phyloP scores from a whole-genome alignment of 2,888 invertebrate species.

The Lasioglossum malachurum region DNA sequence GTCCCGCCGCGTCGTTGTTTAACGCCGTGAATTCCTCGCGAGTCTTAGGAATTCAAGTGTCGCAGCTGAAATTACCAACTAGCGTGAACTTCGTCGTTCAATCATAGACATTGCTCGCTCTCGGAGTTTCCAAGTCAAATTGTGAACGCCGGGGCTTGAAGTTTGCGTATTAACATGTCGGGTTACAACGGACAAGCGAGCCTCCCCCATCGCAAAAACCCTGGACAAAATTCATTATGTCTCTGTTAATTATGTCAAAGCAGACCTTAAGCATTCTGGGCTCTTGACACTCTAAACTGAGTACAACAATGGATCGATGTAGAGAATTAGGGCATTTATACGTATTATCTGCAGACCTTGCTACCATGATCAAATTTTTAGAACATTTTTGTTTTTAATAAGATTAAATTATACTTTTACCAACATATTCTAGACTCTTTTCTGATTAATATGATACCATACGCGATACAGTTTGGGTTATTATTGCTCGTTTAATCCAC shows the following conservation, averaged over 20 bases:
- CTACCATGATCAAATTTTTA: no score
- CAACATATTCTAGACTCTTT: no score
- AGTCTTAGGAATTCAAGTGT: slow-evolving; percentile 27
- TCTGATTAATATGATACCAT: no score
- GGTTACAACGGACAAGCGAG: not conserved
- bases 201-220: not conserved
- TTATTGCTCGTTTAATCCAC: no score
- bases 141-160: slow-evolving; percentile 6
- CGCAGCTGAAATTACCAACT: slow-evolving; percentile 17
- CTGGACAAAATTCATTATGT: not conserved
- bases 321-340: no score
- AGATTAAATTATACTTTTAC: no score
- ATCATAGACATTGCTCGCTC: not conserved
- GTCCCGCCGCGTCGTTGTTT: not conserved
- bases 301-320: no score
- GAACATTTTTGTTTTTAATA: no score
- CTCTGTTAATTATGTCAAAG: not conserved
- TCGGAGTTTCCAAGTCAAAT: slow-evolving; percentile 29
- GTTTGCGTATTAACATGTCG: slow-evolving; percentile 35
- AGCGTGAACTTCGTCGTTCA: slow-evolving; percentile 16
- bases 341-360: no score
- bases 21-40: slow-evolving; percentile 20
- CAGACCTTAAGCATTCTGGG: not conserved
- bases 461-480: no score
- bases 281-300: no score